Conservation (phyloP, 2,888 invertebrate species). For the Nezara viridula region DNA sequence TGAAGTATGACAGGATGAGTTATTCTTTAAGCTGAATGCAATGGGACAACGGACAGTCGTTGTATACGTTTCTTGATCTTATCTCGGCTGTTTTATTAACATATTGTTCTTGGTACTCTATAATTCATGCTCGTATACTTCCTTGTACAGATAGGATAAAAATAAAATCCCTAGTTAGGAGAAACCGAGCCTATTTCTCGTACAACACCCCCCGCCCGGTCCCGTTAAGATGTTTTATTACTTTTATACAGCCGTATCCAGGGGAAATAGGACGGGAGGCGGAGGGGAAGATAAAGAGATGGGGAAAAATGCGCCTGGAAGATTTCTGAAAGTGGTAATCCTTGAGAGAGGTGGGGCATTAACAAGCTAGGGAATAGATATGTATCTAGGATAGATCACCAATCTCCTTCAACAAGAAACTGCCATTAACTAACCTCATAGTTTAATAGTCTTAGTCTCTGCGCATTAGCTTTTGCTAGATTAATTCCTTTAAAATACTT, state of each 20-base stretch:
- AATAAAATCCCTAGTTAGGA: background rate
- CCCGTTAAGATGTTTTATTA: constrained; percentile 7
- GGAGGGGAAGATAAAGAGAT: background rate
- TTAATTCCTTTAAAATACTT: background rate
- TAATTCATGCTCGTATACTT: background rate
- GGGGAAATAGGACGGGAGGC: background rate
- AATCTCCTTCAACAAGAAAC: constrained; percentile 25
- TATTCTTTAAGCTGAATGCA: background rate
- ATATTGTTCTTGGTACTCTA: background rate
- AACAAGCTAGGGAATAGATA: background rate
- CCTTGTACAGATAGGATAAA: background rate
- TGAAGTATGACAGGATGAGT: background rate
- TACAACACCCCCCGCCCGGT: background rate
- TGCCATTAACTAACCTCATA: constrained; percentile 18
- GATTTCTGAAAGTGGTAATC: constrained; percentile 43
- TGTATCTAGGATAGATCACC: constrained; percentile 47
- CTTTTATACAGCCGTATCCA: background rate
- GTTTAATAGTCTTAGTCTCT: background rate
- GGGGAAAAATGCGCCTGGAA: background rate
- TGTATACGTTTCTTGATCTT: background rate
- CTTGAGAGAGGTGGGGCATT: background rate
- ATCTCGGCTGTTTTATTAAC: background rate
- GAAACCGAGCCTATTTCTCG: constrained; percentile 2
- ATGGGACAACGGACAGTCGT: background rate
- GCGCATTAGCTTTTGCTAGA: background rate